These are phyloP conservation scores for Crax fasciolata DNA, from an alignment of 2,797 vertebrate species.

Conservation along the genomic window DNA sequence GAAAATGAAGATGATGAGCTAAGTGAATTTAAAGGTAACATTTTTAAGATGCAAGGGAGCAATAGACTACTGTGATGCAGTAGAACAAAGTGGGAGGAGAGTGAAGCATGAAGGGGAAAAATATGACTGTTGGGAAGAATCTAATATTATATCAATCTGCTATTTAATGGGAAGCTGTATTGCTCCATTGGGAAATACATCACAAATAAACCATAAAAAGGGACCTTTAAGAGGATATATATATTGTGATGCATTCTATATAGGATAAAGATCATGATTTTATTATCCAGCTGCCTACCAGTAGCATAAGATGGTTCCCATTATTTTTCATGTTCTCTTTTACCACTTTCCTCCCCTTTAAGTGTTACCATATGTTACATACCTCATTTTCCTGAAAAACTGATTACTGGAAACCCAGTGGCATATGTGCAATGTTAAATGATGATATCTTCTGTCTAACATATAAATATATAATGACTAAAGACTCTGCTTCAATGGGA, in stretches of 20 bases:
- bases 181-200: constrained; percentile 32
- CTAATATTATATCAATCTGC: background rate
- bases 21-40: background rate
- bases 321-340: constrained; percentile 39
- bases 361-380: constrained; percentile 19
- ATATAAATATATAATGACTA: background rate
- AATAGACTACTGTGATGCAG: background rate
- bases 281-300: constrained; percentile 38
- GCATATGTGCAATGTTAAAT: background rate
- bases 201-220: constrained; percentile 22
- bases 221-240: background rate
- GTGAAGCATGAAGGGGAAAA: background rate
- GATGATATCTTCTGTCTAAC: background rate
- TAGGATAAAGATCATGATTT: constrained; percentile 26
- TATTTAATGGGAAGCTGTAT: constrained; percentile 37
- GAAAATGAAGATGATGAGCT: background rate
- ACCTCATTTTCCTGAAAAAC: constrained; percentile 52
- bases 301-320: constrained; percentile 67
- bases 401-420: background rate
- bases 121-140: background rate
- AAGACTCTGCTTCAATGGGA: background rate
- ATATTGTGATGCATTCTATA: background rate
- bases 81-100: background rate
- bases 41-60: background rate
- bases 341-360: background rate